Evolutionary conservation across 2,113 vertebrate genomes (phyloP), one percentile per base, ranked within the genome.

Genomic region (Sarotherodon lohbergeri): DNA sequence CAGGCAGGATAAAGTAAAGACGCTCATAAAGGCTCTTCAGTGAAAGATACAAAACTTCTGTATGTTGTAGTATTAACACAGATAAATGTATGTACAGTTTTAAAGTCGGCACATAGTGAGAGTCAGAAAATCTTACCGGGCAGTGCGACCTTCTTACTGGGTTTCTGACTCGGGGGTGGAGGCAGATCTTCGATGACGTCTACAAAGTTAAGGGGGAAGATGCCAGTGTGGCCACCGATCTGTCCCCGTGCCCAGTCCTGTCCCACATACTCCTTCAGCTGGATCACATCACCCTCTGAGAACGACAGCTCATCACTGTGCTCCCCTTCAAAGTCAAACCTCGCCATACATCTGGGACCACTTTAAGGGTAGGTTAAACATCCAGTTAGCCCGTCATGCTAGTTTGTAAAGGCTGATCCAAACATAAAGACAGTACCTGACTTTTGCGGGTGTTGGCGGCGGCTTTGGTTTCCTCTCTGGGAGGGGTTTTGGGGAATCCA

Each of bases 181-280:
- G 97, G 97, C 48, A 97, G 96, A 90, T 98, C 97, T 93, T 99
- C 98, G 50, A 98, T 29, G 29, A 98, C 39, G 55, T 99, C 98
- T 43, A 99, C 98, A 41, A 98, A 99, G 91, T 97, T 98, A 14
- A 99, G 95, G 32, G 99, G 98, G 87, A 99, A 99, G 90, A 98
- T 96, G 88, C 98, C 98, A 19, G 85, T 90, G 0, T 5, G 71
- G 90, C 81, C 87, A 78, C 94, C 96, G 2, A 98, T 82, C 84
- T 98, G 96, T 85, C 98, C 98, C 87, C 94, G 96, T 59, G 96
- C 98, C 99, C 99, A 99, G 5, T 99, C 98, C 81, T 98, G 94
- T 85, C 96, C 98, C 63, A 98, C 29, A 14, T 97, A 98, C 91
- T 97, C 97, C 83, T 96, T 97, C 71, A 99, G 96, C 92, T 93